Evolutionary conservation across 1,140 invertebrate species (phyloP), one percentile per base, ranked within the genome.

Genomic region (Heliconius himera): DNA sequence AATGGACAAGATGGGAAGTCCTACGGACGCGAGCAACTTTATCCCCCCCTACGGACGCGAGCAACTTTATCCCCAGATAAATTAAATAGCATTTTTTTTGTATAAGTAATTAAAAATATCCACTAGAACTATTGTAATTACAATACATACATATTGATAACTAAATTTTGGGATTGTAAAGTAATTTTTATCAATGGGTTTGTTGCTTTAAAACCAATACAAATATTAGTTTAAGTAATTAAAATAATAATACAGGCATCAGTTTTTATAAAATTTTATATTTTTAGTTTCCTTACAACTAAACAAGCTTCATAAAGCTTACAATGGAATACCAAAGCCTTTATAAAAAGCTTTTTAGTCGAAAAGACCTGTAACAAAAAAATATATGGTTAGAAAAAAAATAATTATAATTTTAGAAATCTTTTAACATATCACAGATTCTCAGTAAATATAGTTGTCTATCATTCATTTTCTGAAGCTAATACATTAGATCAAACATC

Each of bases 301-400:
- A 93, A 90, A 90, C 29, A 89, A 90, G 91, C 91, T 93, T 90
- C 83, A 90, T 89, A 90, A 91, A 92, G 90, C 88, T 90, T 81
- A 87, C 76, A 87, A 84, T 93, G 93, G 93, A 94, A 94, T 91
- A 87, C 84, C 85, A 86, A 84, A 88, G 88, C 91, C 88, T 91
- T 83, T 86, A 82, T 80, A 86, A 87, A 91, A 91, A 93, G 93
- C 93, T 90, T 91, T 94, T 96, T 97, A 97, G 91, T 97, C 96
- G 90, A 97, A 97, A 85, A 97, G 96, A 96, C 96, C 96, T 96
- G 95, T 88, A 96, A 96, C 90, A 94, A 94, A 93, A 87, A 85
- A 91, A 87, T 81, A 73, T 81, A 33, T 46, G 33, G 54, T 83
- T 83, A 83, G 70, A 66, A 13, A 41, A n/a, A 36, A 70, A 5